phyloP scores from a whole-genome alignment of 2,113 vertebrate species.

The Synodontis membranacea region DNA sequence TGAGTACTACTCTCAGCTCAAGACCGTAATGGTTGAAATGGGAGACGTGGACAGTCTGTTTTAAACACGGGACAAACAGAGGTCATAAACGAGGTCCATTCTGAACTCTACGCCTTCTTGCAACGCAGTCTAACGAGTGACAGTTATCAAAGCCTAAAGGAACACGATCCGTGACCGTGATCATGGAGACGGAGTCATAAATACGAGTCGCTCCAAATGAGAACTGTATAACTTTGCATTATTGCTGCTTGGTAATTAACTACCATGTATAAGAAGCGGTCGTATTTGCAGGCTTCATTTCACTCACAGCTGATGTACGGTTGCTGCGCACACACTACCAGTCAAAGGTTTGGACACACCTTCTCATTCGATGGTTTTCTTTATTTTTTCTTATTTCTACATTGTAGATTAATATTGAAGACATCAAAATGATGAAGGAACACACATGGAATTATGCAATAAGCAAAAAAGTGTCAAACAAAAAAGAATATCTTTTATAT shows the following conservation, averaged over 20 bases:
- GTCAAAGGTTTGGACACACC: too few relatives aligned
- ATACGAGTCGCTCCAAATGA: neutral
- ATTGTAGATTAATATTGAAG: too few relatives aligned
- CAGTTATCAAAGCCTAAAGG: neutral
- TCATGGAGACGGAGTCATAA: neutral
- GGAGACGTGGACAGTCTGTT: conserved; percentile 88
- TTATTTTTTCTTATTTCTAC: too few relatives aligned
- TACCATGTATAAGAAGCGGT: neutral
- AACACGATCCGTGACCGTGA: neutral
- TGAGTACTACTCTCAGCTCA: conserved; percentile 90
- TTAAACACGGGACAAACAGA: conserved; percentile 60
- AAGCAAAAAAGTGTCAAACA: too few relatives aligned
- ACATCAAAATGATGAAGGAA: too few relatives aligned
- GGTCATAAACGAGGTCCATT: neutral
- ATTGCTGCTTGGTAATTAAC: neutral
- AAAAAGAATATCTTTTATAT: too few relatives aligned
- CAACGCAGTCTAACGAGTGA: neutral
- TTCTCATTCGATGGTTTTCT: too few relatives aligned
- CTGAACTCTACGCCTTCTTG: neutral
- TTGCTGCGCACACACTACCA: too few relatives aligned
- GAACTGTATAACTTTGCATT: neutral
- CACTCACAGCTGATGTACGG: neutral
- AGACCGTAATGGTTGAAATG: conserved; percentile 95
- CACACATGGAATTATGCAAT: too few relatives aligned
- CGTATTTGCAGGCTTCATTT: neutral